A percentile compares a stretch with the other conserved stretches of the same genome.
Conservation (phyloP, 2,797 vertebrate genomes). For the Molothrus ater region DNA sequence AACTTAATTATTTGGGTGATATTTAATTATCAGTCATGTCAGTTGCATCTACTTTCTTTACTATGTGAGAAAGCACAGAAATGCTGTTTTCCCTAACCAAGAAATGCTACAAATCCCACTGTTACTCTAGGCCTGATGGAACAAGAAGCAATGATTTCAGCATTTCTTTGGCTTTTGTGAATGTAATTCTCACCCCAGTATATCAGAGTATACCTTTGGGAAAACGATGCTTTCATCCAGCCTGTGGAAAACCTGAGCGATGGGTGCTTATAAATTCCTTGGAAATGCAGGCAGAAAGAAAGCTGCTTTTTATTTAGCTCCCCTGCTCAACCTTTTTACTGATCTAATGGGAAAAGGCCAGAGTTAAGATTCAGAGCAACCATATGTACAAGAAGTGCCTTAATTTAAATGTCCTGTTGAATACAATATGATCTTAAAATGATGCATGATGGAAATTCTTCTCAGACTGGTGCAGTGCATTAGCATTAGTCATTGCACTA, state of each 20-base stretch:
- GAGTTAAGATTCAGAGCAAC: slow-evolving; percentile 41
- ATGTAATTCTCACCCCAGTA: not conserved
- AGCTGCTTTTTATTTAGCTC: not conserved
- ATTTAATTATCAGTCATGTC: not conserved
- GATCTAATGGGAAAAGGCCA: not conserved
- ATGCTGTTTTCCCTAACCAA: not conserved
- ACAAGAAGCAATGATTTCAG: not conserved
- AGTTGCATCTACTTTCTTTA: not conserved
- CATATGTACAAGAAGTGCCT: not conserved
- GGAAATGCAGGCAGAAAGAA: not conserved
- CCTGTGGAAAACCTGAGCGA: not conserved
- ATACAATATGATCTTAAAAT: slow-evolving; percentile 31
- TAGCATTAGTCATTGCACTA: slow-evolving; percentile 53
- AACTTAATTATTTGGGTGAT: not conserved
- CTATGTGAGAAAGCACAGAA: not conserved
- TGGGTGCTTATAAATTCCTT: not conserved
- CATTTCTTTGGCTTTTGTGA: not conserved
- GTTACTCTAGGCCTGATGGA: not conserved
- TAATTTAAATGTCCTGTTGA: not conserved
- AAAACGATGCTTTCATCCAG: not conserved
- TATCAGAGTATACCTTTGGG: not conserved
- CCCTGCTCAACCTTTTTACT: not conserved
- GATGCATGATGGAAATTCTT: slow-evolving; percentile 51
- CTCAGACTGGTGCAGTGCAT: slow-evolving; percentile 7
- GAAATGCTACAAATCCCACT: not conserved